A percentile compares a stretch with the other conserved stretches of the same genome.
phyloP scores from a whole-genome alignment of 92 coral and sea anemone species.

The Bergia sp. region DNA sequence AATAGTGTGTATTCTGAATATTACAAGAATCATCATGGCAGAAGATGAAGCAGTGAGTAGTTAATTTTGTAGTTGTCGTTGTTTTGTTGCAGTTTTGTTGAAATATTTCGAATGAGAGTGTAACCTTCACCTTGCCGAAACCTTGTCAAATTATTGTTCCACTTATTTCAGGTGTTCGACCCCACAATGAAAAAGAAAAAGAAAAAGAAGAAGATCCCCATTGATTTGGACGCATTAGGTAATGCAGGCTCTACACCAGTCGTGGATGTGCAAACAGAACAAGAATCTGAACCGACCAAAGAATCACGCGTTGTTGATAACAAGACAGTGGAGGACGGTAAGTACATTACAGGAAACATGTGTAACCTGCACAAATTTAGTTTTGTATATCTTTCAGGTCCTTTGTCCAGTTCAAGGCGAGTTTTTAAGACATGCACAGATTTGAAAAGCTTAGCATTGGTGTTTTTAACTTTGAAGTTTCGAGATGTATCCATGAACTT shows the following conservation, averaged over 20 bases:
- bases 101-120: not conserved
- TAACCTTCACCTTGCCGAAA: no score
- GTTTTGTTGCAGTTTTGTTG: not conserved
- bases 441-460: no score
- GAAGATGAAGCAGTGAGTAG: conserved; percentile 83
- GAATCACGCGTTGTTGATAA: conserved; percentile 40
- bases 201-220: conserved; percentile 85
- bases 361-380: not conserved
- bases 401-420: not conserved
- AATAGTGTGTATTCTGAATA: no score
- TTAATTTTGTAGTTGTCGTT: not conserved
- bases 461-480: no score
- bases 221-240: conserved; percentile 85
- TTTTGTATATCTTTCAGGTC: no score
- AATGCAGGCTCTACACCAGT: conserved; percentile 59
- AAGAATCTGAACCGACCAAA: conserved; percentile 61
- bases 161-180: conserved; percentile 75
- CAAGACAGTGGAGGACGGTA: conserved; percentile 59
- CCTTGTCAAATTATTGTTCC: conserved; percentile 10
- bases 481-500: no score
- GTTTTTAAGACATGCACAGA: not conserved
- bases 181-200: conserved; percentile 95
- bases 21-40: conserved; percentile 61
- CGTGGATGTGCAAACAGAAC: conserved; percentile 58
- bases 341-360: conserved; percentile 13